Conservation (phyloP, 2,888 invertebrate genomes). For the Temnothorax rugatulus region DNA sequence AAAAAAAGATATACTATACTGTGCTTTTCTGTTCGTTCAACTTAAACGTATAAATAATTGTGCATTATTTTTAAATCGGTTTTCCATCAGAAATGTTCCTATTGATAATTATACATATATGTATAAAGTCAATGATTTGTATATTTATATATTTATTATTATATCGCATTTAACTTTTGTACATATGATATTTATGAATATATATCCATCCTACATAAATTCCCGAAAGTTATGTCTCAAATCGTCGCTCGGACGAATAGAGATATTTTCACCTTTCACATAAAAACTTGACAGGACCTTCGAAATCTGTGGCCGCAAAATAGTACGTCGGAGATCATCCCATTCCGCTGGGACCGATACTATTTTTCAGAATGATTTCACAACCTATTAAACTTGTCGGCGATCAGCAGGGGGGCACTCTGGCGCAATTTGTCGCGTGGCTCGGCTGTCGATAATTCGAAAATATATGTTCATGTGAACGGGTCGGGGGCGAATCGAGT, state of each 20-base stretch:
- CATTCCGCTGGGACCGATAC: slow-evolving; percentile 58
- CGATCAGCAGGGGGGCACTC: slow-evolving; percentile 70
- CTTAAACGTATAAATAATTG: background rate
- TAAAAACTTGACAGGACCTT: slow-evolving; percentile 41
- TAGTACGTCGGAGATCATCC: slow-evolving; percentile 46
- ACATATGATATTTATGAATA: background rate
- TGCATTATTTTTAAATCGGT: background rate
- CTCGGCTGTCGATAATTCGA: slow-evolving; percentile 79
- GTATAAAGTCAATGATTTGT: background rate
- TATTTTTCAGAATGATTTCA: slow-evolving; percentile 78
- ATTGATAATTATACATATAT: background rate
- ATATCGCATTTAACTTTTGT: background rate
- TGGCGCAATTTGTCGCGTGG: slow-evolving; percentile 77
- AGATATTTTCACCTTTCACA: slow-evolving; percentile 50
- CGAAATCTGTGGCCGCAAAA: slow-evolving; percentile 50
- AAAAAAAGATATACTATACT: slow-evolving; percentile 1
- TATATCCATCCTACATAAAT: slow-evolving; percentile 7
- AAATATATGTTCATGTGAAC: slow-evolving; percentile 75
- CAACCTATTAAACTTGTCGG: slow-evolving; percentile 77
- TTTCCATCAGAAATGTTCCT: background rate
- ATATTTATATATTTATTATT: background rate
- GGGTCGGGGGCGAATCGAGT: slow-evolving; percentile 59
- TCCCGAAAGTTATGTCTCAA: slow-evolving; percentile 26
- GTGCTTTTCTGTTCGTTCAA: background rate
- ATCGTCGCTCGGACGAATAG: background rate